Base-by-base conservation (phyloP, 53 echinoderm and acorn worm species). In the Pentamera pediparva region DNA sequence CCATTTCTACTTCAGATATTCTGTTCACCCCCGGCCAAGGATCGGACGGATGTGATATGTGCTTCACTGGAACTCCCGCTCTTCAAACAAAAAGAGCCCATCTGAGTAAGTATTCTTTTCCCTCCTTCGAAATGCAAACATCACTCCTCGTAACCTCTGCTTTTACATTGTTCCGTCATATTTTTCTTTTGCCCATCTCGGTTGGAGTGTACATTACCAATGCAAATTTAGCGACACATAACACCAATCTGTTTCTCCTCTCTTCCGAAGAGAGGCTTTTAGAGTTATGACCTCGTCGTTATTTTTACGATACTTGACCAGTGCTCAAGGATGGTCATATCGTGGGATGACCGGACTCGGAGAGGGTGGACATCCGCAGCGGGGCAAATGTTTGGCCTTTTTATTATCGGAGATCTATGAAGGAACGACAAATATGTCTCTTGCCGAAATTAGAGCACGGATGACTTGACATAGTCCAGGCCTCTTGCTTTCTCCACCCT, bases 261-360 rank as follows among this genome's bases (percentile, higher is more conserved):
- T 39, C 4, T 41, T 22, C 45, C 30, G 13, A 15, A 67, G 29
- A 35, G 45, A 67, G 45, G 67, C 67, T 67, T 67, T 67, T 67
- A 67, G 39, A 67, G 67, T 67, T 67, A 67, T 67, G 67, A 67
- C 67, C 67, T 45, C n/a, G 12, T 45, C 1, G 12, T 45, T 12
- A 15, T 67, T 67, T 67, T 67, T 67, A 67, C 45, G 67, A 67
- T 67, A 67, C 67, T 67, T 67, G 67, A 67, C 67, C 67, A 67
- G 38, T 43, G 39, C 67, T 67, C 43, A 43, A 67, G 29, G 39
- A 67, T 38, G 20, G 17, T 10, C 15, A 25, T 25, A 67, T 30
- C n/a, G 39, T 26, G 41, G 29, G 45, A 43, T 67, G 67, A 67
- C 67, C 67, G 31, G n/a, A 43, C 28, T 22, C 18, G 40, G 67